phyloP scores from a whole-genome alignment of 92 coral and sea anemone species.

The Actinostola sp. region DNA sequence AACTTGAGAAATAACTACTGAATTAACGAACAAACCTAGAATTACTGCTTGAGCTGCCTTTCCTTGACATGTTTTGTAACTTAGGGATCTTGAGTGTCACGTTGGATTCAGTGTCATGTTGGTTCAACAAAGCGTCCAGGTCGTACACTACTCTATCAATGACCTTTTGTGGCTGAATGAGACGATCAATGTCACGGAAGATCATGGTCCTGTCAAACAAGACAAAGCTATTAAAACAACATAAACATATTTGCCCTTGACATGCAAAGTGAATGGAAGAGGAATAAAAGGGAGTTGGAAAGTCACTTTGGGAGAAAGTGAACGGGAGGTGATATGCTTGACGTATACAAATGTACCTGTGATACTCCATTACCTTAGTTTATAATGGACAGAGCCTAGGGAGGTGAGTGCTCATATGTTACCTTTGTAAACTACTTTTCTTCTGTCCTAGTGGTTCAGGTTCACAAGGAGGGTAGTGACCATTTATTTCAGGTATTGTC shows the following conservation, averaged over 20 bases:
- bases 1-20: no score
- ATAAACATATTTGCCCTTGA: no score
- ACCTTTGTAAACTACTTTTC: conserved; percentile 93
- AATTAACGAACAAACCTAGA: conserved; percentile 35
- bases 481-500: conserved; percentile 83
- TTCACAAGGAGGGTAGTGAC: conserved; percentile 87
- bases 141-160: conserved; percentile 87
- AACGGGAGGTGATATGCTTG: no score
- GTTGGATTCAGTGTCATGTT: conserved; percentile 20
- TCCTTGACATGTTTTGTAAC: background rate
- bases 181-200: conserved; percentile 86
- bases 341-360: no score
- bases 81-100: conserved; percentile 4
- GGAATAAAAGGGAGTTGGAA: background rate
- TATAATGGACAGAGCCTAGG: no score
- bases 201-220: conserved; percentile 77
- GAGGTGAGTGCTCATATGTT: no score
- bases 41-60: conserved; percentile 37
- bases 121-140: conserved; percentile 66
- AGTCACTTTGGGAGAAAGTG: background rate
- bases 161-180: conserved; percentile 82
- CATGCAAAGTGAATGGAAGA: background rate
- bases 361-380: no score
- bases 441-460: conserved; percentile 87
- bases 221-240: background rate